Evolutionary conservation across 2,113 vertebrate species (phyloP).

Genomic region (Corynorhinus townsendii): DNA sequence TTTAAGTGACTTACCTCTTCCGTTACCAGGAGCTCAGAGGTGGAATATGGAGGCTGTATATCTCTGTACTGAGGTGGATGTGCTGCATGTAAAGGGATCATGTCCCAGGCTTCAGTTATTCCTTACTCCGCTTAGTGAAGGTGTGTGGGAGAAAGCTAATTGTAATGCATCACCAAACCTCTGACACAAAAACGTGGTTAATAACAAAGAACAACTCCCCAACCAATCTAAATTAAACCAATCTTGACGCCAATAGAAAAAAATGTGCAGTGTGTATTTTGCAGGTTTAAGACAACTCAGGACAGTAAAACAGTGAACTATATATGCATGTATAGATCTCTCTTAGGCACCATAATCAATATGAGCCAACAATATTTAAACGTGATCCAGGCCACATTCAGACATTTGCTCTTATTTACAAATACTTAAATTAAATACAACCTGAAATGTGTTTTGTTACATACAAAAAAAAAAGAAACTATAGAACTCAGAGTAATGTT

Average conservation of each 20-base stretch:
- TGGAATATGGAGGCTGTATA: background rate
- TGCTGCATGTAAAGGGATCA: background rate
- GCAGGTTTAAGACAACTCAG: conserved; percentile 74
- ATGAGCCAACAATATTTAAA: conserved; percentile 84
- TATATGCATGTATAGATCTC: conserved; percentile 61
- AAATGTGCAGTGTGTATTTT: conserved; percentile 82
- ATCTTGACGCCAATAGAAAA: conserved; percentile 74
- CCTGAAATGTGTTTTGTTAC: conserved; percentile 85
- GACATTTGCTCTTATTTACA: conserved; percentile 91
- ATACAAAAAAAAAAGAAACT: conserved; percentile 87
- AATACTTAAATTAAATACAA: conserved; percentile 95
- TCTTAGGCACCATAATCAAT: conserved; percentile 84
- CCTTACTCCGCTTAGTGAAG: background rate
- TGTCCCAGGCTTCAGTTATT: background rate
- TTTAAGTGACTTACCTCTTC: background rate
- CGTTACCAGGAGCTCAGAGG: background rate
- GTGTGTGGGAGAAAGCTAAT: background rate
- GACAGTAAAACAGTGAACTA: conserved; percentile 78
- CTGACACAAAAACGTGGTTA: background rate
- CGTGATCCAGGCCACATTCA: conserved; percentile 88
- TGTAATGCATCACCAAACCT: background rate
- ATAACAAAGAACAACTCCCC: background rate
- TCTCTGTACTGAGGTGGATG: background rate
- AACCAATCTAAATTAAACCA: conserved; percentile 51
- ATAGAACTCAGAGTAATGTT: conserved; percentile 75